Base-by-base conservation (phyloP, 2,113 vertebrate species). In the Microtus ochrogaster region DNA sequence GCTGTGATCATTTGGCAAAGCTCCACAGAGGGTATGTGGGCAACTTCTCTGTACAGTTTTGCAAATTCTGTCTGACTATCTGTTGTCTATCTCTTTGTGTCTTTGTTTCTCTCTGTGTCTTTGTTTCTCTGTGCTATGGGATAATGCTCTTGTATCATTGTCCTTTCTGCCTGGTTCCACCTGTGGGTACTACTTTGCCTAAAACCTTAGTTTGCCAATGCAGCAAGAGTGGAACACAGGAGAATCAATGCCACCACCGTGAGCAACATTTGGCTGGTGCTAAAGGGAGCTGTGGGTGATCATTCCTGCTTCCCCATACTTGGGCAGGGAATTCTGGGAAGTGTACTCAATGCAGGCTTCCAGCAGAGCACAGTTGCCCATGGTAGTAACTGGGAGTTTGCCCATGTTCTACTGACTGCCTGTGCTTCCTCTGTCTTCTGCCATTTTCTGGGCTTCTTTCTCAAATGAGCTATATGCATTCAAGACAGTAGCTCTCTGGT, bases 401-500 rank as follows among this genome's bases (percentile, higher is more conserved):
- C 7, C 13, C 24, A 4, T 19, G 44, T 0, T 0, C 30, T n/a
- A 1, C 0, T 0, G 26, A 16, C 74, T 11, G 19, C 1, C 41
- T 52, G 39, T 10, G 21, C 36, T 52, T 66, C 9, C 58, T 66
- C 22, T 2, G 0, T 49, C 65, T n/a, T 0, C 1, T 12, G 4
- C 36, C 21, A 12, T 85, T 78, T 87, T 49, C 79, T 70, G 55
- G 68, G 52, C 55, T n/a, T 22, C 3, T 33, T 5, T 65, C 58
- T 14, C 72, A 58, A 68, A 88, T 39, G 24, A 89, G 36, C 41
- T 33, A 52, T 44, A 30, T 41, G 36, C 8, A 52, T 41, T 14
- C 16, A 55, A 49, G 47, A 70, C 66, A 73, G 24, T 52, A 47
- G 9, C 22, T 36, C 30, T 73, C 52, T 44, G 49, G 13, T 7